Evolutionary conservation across 2,113 vertebrate genomes (phyloP), one percentile per base, ranked within the genome.

Genomic region (Hydrolagus affinis): DNA sequence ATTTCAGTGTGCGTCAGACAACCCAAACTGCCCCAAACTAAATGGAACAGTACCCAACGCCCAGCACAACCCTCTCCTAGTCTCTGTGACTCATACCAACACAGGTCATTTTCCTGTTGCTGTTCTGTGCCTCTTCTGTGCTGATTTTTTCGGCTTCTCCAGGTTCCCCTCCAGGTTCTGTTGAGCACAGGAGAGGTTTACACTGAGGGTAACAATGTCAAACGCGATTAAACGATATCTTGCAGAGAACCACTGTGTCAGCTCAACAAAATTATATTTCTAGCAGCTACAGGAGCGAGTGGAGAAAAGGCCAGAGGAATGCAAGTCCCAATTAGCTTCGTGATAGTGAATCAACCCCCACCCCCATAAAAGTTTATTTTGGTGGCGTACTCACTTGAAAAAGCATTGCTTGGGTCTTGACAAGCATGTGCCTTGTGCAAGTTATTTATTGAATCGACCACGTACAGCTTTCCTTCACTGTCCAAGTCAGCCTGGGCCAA

Each of bases 371-470:
- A 60, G 23, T 28, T 25, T 71, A 56, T 60, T 70, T 70, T 70
- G 32, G 25, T 15, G n/a, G 14, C 56, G 70, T 44, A 86, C 87
- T 86, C 85, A 95, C 94, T 76, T 57, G 32, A 72, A 71, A 89
- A 86, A 0, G 77, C 70, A 8, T 0, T 87, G 0, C 90, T 89
- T 0, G 90, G 89, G 0, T 83, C 87, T 3, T 88, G 87, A 85
- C 91, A 94, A 86, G 93, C 86, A 25, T 87, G 93, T 10, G 94
- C 87, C 71, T 91, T 94, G 90, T 94, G 93, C 70, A 95, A 88
- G 80, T 95, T 92, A 21, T 94, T 95, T 87, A 95, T 90, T 21
- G 94, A 95, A 88, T 95, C 93, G 70, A 93, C 93, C 11, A 91
- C 89, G 21, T 94, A 95, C 70, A 95, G 93, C 78, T 92, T 94